Percentiles rank a stretch among this genome's conserved stretches.
Evolutionary conservation across 2,797 vertebrate genomes (phyloP).

Genomic region (Capromys pilorides): DNA sequence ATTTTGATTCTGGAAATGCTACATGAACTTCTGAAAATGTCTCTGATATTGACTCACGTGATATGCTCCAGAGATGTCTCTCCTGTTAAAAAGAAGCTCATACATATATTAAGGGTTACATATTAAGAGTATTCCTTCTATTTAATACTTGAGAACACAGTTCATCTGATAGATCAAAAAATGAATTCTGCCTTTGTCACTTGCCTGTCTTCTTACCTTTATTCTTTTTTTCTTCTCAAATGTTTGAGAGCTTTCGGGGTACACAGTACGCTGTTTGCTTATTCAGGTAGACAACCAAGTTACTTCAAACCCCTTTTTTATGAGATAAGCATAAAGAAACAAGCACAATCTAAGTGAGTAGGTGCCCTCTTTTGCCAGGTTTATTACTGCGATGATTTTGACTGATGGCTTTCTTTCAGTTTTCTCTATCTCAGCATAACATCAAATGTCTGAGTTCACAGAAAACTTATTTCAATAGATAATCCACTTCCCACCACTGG

Average conservation of each 20-base stretch:
- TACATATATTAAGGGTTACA: neutral
- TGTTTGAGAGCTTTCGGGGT: neutral
- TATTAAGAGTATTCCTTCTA: neutral
- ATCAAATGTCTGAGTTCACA: neutral
- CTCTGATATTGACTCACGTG: neutral
- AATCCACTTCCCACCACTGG: neutral
- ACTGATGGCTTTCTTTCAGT: neutral
- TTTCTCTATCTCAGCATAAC: neutral
- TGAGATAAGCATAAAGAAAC: neutral
- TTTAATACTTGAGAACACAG: neutral
- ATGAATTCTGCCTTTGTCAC: neutral
- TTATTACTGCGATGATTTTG: neutral
- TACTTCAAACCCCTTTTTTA: neutral
- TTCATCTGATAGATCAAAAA: neutral
- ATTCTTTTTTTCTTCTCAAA: neutral
- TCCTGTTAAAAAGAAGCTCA: neutral
- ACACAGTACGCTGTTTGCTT: neutral
- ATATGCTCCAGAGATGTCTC: neutral
- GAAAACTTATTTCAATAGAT: neutral
- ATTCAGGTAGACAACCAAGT: neutral
- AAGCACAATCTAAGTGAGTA: neutral
- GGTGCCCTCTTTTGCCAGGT: neutral
- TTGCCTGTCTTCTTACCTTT: neutral
- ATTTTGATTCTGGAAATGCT: constrained; percentile 46
- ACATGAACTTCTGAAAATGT: neutral